Conservation (phyloP, 2,888 invertebrate genomes). For the Glaucopsyche alexis region DNA sequence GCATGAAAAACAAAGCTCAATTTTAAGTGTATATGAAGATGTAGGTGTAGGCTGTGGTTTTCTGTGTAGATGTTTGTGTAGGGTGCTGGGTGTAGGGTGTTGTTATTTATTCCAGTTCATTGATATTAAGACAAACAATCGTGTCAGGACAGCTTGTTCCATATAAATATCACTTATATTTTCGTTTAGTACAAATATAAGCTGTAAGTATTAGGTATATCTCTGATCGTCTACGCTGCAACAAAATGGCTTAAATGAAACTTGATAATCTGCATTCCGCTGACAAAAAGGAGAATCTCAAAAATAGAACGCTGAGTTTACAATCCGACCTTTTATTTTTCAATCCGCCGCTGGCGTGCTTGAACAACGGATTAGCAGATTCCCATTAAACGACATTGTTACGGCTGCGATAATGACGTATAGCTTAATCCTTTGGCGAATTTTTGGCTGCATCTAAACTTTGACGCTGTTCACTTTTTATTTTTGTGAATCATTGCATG, state of each 20-base stretch:
- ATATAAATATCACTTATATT: too few species aligned
- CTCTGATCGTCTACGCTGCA: background rate
- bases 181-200: too few species aligned
- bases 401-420: conserved; percentile 19
- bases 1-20: too few species aligned
- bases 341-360: conserved; percentile 25
- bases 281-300: conserved; percentile 19
- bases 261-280: background rate
- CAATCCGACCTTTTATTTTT: conserved; percentile 21
- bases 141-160: too few species aligned
- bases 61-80: too few species aligned
- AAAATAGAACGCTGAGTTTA: conserved; percentile 29
- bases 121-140: too few species aligned
- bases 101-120: too few species aligned
- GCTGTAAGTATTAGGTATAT: too few species aligned
- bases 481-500: background rate
- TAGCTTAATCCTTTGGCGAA: conserved; percentile 21
- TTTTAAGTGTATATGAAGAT: too few species aligned
- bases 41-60: too few species aligned
- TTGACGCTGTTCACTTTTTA: background rate
- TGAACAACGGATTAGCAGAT: conserved; percentile 23
- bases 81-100: too few species aligned
- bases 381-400: conserved; percentile 28
- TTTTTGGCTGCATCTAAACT: conserved; percentile 20
- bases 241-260: background rate